These are phyloP conservation scores for Cyanistes caeruleus DNA, from an alignment of 2,113 vertebrate species.

Conservation along the genomic window DNA sequence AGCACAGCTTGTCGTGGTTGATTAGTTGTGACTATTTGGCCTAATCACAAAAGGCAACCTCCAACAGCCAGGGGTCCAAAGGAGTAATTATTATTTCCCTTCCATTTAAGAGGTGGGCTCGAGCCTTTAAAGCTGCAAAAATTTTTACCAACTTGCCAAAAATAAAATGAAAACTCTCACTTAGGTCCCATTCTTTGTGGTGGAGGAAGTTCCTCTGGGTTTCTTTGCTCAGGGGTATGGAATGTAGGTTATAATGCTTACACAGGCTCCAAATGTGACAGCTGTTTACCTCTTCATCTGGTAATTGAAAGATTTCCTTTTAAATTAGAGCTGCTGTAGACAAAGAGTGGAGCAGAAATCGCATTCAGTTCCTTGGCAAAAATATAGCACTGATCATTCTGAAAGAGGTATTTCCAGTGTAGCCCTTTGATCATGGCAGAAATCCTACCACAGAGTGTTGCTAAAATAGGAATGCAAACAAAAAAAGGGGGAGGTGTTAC, in stretches of 20 bases:
- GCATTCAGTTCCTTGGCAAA: background rate
- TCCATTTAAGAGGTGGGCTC: background rate
- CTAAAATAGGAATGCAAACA: conserved; percentile 17
- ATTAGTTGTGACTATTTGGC: conserved; percentile 8
- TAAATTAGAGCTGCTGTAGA: conserved; percentile 41
- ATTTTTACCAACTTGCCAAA: background rate
- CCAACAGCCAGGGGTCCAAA: background rate
- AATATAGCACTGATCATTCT: background rate
- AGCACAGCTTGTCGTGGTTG: background rate
- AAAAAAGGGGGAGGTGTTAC: background rate
- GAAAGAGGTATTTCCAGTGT: background rate
- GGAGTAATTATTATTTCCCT: background rate
- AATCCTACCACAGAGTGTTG: background rate
- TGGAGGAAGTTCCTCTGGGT: background rate
- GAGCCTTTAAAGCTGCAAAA: background rate
- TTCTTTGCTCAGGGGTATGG: conserved; percentile 28
- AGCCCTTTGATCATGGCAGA: background rate
- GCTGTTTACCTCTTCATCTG: conserved; percentile 67
- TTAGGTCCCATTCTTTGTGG: background rate
- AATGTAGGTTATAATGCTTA: conserved; percentile 52
- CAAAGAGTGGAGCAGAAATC: conserved; percentile 2
- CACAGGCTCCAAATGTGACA: conserved; percentile 51
- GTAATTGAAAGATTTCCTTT: conserved; percentile 55
- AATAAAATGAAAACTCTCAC: background rate
- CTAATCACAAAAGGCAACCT: background rate